A percentile compares a stretch with the other conserved stretches of the same genome.
Evolutionary conservation across 1,140 invertebrate genomes (phyloP).

Genomic region (Drosophila sulfurigaster): DNA sequence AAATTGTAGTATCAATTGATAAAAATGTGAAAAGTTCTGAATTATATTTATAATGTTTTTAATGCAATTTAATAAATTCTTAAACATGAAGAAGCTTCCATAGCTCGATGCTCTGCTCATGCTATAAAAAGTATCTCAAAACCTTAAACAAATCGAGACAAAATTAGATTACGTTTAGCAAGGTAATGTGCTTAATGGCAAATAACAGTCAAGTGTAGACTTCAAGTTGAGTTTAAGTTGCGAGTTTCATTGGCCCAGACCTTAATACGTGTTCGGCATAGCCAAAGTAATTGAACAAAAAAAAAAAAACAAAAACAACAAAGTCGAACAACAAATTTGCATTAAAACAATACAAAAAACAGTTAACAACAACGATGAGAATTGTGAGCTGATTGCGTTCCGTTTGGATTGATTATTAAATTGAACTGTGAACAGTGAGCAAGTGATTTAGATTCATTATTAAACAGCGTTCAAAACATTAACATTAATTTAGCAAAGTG

Average conservation of each 20-base stretch:
- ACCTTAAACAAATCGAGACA: neutral
- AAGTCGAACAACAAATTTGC: slow-evolving; percentile 55
- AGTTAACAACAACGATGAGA: slow-evolving; percentile 4
- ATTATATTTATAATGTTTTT: too few species aligned
- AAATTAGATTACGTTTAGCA: neutral
- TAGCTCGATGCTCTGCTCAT: too few species aligned
- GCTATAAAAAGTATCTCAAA: neutral
- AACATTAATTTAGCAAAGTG: slow-evolving; percentile 34
- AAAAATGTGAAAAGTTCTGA: too few species aligned
- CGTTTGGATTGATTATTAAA: slow-evolving; percentile 30
- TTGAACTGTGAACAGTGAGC: slow-evolving; percentile 8
- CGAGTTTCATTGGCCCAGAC: slow-evolving; percentile 77
- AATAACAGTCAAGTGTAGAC: neutral
- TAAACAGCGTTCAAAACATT: too few species aligned
- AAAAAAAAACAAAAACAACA: slow-evolving; percentile 5
- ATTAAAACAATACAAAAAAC: slow-evolving; percentile 42
- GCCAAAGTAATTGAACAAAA: slow-evolving; percentile 6
- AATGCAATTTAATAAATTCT: too few species aligned
- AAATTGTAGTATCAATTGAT: too few species aligned
- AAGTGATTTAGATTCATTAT: neutral
- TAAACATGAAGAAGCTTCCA: too few species aligned
- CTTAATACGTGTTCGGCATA: slow-evolving; percentile 76
- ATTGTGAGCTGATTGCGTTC: slow-evolving; percentile 35
- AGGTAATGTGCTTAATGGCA: neutral
- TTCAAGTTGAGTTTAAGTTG: slow-evolving; percentile 23